Percentiles rank a stretch among this genome's conserved stretches.
These are phyloP conservation scores for Dendropsophus ebraccatus DNA, from an alignment of 2,113 vertebrate species.

Conservation along the genomic window DNA sequence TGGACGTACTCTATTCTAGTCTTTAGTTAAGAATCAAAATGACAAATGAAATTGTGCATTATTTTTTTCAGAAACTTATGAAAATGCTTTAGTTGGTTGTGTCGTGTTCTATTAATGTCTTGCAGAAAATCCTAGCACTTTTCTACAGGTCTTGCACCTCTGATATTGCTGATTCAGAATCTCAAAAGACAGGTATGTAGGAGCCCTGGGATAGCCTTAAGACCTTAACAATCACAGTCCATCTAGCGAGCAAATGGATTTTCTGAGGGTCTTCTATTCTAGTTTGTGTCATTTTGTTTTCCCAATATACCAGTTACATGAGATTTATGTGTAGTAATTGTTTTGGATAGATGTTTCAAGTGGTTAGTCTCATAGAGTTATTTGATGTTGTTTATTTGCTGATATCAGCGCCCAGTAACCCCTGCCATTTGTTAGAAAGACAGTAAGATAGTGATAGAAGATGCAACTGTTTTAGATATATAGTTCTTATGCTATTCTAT, in stretches of 20 bases:
- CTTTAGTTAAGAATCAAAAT: neutral
- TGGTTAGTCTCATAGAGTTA: neutral
- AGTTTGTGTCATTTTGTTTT: neutral
- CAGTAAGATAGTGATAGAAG: too few relatives aligned
- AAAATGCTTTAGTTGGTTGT: conserved; percentile 20
- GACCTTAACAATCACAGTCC: conserved; percentile 11
- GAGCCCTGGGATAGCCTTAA: conserved; percentile 20
- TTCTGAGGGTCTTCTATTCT: neutral
- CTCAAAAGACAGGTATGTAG: conserved; percentile 19
- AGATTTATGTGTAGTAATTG: neutral
- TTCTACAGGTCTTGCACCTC: conserved; percentile 20
- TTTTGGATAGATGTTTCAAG: neutral
- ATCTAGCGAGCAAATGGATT: conserved; percentile 3
- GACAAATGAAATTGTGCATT: conserved; percentile 32
- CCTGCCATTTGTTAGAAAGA: neutral
- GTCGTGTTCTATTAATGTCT: conserved; percentile 13
- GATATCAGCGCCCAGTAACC: neutral
- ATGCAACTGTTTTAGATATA: too few relatives aligned
- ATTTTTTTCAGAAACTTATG: conserved; percentile 10
- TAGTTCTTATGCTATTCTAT: too few relatives aligned
- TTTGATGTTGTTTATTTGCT: neutral
- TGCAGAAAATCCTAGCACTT: neutral
- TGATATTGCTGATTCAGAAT: conserved; percentile 31
- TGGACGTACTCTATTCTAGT: neutral
- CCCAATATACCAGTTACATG: neutral